phyloP scores from a whole-genome alignment of 92 coral and sea anemone species.

The Phenganax subtilis region DNA sequence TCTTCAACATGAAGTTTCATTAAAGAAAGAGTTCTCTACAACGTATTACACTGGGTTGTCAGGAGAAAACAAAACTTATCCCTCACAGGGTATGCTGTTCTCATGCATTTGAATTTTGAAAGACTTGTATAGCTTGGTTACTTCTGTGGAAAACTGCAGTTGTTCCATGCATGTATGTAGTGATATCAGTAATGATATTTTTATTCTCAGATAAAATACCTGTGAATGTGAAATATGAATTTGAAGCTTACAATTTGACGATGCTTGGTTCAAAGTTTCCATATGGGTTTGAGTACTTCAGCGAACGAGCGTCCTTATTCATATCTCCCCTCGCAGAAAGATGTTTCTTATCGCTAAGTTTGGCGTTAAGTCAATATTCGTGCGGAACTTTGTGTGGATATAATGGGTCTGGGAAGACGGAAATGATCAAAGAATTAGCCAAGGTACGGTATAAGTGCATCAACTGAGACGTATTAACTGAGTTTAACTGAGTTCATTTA shows the following conservation, averaged over 20 bases:
- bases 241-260: constrained; percentile 56
- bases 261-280: constrained; percentile 68
- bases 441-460: constrained; percentile 50
- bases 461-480: not conserved
- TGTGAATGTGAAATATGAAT: constrained; percentile 46
- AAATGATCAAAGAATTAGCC: constrained; percentile 69
- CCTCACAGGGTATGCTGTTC: constrained; percentile 2
- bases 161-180: too few species aligned
- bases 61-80: not conserved
- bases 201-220: constrained; percentile 47
- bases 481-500: not conserved
- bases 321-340: constrained; percentile 83
- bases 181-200: not conserved
- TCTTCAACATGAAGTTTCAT: constrained; percentile 60
- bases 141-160: too few species aligned
- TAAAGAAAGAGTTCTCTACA: constrained; percentile 27
- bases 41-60: constrained; percentile 23
- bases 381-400: constrained; percentile 82
- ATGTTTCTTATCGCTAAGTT: constrained; percentile 70
- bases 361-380: constrained; percentile 68
- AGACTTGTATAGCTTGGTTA: too few species aligned
- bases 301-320: constrained; percentile 68
- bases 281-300: constrained; percentile 86
- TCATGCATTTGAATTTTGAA: too few species aligned
- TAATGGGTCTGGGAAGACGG: constrained; percentile 90